These are phyloP conservation scores for Falco berigora DNA, from an alignment of 2,797 vertebrate species.

Conservation along the genomic window DNA sequence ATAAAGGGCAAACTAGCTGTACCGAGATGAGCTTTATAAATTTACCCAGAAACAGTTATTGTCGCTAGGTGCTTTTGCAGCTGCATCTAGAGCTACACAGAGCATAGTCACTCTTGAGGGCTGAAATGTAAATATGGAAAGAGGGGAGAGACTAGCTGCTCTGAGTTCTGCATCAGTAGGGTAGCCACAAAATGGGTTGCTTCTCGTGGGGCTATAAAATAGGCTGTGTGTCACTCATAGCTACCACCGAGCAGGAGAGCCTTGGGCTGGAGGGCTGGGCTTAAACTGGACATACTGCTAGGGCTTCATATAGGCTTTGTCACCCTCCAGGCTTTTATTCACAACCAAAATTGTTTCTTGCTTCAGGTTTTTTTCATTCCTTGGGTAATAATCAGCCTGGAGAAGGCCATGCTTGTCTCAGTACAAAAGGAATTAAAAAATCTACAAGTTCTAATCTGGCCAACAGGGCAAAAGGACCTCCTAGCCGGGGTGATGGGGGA, in stretches of 20 bases:
- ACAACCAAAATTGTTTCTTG: background rate
- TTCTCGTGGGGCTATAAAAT: background rate
- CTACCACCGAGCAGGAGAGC: background rate
- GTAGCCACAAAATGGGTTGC: background rate
- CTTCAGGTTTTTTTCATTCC: background rate
- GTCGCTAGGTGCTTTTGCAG: background rate
- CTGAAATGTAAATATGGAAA: background rate
- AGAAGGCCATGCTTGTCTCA: background rate
- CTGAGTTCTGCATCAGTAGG: background rate
- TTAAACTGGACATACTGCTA: background rate
- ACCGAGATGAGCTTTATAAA: background rate
- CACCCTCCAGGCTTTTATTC: background rate
- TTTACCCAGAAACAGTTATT: background rate
- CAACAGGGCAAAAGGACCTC: background rate
- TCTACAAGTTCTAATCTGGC: background rate
- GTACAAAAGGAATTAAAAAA: background rate
- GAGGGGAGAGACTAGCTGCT: background rate
- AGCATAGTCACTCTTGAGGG: background rate
- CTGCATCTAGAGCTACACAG: background rate
- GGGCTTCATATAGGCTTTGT: background rate
- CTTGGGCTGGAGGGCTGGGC: background rate
- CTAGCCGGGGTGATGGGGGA: background rate
- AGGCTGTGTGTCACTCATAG: background rate
- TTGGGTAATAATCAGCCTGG: background rate
- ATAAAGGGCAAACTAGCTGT: background rate